Evolutionary conservation across 2,888 invertebrate genomes (phyloP).

Genomic region (Dioctria rufipes): DNA sequence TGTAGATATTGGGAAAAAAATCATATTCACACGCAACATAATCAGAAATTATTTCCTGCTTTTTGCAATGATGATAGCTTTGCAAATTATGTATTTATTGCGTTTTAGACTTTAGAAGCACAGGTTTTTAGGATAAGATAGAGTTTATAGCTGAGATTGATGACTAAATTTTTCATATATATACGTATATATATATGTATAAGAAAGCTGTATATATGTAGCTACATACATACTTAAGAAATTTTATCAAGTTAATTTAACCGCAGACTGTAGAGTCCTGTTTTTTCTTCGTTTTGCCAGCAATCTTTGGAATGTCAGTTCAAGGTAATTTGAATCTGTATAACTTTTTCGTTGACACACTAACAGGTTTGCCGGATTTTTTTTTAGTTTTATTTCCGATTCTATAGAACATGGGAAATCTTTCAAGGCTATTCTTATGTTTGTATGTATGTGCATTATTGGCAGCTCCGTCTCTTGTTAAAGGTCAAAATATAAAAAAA

Average conservation of each 20-base stretch:
- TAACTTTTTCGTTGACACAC: slow-evolving; percentile 14
- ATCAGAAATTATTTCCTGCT: slow-evolving; percentile 47
- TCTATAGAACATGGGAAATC: slow-evolving; percentile 2
- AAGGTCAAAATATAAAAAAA: no score
- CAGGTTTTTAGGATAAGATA: no score
- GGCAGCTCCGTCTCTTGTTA: not conserved
- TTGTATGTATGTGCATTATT: no score
- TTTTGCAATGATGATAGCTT: slow-evolving; percentile 22
- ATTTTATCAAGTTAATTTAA: no score
- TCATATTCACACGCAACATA: slow-evolving; percentile 40
- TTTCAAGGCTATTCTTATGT: not conserved
- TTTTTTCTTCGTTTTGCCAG: slow-evolving; percentile 18
- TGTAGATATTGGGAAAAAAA: not conserved
- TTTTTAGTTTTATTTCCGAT: not conserved
- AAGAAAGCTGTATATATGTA: no score
- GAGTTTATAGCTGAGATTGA: not conserved
- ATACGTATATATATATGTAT: no score
- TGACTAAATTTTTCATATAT: not conserved
- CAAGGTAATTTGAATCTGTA: slow-evolving; percentile 40
- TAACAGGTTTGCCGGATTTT: slow-evolving; percentile 22
- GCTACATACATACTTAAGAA: no score
- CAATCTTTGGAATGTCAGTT: slow-evolving; percentile 27
- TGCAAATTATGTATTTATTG: not conserved
- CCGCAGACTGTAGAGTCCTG: not conserved
- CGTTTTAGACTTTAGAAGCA: not conserved